Evolutionary conservation across 2,113 vertebrate genomes (phyloP), one percentile per base, ranked within the genome.

Genomic region (Notarius lentiginosus): DNA sequence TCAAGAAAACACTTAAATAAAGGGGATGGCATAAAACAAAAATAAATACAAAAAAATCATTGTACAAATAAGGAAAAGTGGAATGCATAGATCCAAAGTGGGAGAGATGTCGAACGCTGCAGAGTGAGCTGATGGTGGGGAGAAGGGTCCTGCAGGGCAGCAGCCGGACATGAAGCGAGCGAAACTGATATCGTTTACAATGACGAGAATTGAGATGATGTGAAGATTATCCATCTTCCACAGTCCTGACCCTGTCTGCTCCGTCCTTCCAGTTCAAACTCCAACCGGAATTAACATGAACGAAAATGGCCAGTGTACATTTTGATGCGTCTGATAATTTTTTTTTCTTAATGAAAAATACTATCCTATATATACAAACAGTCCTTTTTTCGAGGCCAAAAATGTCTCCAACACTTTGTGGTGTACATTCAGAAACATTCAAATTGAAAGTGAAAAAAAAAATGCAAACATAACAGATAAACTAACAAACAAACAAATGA

Each of bases 11-110:
- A 84, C 77, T 86, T 17, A 87, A 86, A 88, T 51, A 70, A 91
- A 91, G 75, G 30, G 75, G 77, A 81, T 79, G 75, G 61, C 77
- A 22, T 90, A 88, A 83, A 61, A 87, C 84, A 90, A 88, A 87
- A 92, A 90, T 84, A 72, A 88, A 88, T 75, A 84, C 82, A 5
- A 53, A 53, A 91, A 91, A 92, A 92, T 90, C 90, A 88, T 77
- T 66, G n/a, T 53, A 95, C 92, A 88, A 93, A 90, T 89, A 93
- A 93, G 90, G 89, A 90, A 89, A 91, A 84, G 55, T 61, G 81
- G 81, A 95, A 93, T 96, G 95, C 96, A 97, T 96, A 96, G 95
- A 95, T 95, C 94, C 91, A 88, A 94, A 95, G 90, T 95, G 75
- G 82, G 93, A 14, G n/a, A 86, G 84, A 93, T 92, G 93, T 94